A percentile compares a stretch with the other conserved stretches of the same genome.
These are phyloP conservation scores for Mastomys coucha DNA, from an alignment of 2,113 vertebrate species.

Conservation along the genomic window DNA sequence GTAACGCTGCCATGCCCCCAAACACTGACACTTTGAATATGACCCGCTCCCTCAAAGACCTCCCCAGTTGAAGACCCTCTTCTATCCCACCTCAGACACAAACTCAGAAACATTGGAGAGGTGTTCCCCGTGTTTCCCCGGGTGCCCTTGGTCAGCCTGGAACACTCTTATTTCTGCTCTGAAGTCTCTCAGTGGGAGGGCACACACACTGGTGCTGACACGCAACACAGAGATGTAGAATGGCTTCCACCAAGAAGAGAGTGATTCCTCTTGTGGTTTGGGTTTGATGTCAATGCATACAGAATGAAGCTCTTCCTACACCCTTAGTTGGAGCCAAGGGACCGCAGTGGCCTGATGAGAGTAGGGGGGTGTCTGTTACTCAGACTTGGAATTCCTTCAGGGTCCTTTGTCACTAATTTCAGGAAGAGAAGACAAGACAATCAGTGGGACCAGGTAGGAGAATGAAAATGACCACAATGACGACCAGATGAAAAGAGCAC, in stretches of 20 bases:
- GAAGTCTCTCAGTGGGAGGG: slow-evolving; percentile 63
- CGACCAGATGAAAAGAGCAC: slow-evolving; percentile 63
- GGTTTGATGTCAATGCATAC: background rate
- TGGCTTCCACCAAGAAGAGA: slow-evolving; percentile 88
- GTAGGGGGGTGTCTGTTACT: background rate
- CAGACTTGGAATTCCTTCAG: background rate
- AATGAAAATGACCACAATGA: background rate
- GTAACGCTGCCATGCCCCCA: slow-evolving; percentile 54
- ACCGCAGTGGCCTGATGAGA: background rate
- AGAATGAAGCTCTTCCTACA: background rate
- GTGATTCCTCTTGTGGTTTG: slow-evolving; percentile 84
- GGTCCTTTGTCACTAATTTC: slow-evolving; percentile 16
- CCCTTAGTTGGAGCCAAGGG: background rate
- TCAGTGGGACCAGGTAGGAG: slow-evolving; percentile 79
- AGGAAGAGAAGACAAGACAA: slow-evolving; percentile 84
- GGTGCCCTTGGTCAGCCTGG: background rate
- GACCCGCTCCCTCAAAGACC: slow-evolving; percentile 40
- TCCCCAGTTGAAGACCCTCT: background rate
- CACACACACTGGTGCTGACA: slow-evolving; percentile 74
- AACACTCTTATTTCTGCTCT: slow-evolving; percentile 33
- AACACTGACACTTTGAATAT: slow-evolving; percentile 13
- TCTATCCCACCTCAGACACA: slow-evolving; percentile 22
- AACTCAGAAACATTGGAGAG: background rate
- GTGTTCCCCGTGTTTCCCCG: background rate
- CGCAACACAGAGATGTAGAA: slow-evolving; percentile 89